A percentile compares a stretch with the other conserved stretches of the same genome.
Evolutionary conservation across 2,797 vertebrate genomes (phyloP).

Genomic region (Podarcis lilfordi): DNA sequence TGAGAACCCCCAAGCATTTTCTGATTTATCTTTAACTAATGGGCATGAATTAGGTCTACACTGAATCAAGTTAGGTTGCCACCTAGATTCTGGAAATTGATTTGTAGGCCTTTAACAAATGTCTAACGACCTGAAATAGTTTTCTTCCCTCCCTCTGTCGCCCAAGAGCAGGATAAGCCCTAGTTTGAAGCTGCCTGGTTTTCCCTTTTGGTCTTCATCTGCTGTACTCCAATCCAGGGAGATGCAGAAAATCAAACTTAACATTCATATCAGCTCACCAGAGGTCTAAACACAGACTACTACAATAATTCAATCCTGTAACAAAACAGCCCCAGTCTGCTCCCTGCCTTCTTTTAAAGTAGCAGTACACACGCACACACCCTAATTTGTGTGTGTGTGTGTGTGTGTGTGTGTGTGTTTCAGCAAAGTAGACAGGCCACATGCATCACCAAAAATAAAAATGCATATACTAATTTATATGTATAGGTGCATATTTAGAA

Average conservation of each 20-base stretch:
- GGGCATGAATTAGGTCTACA: not conserved
- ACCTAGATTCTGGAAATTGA: not conserved
- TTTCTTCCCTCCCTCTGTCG: too few relatives aligned
- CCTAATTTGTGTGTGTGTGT: too few relatives aligned
- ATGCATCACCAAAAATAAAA: too few relatives aligned
- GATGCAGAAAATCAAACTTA: not conserved
- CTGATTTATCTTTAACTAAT: not conserved
- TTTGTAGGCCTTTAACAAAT: not conserved
- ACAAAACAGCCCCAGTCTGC: too few relatives aligned
- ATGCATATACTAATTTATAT: too few relatives aligned
- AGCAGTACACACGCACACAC: too few relatives aligned
- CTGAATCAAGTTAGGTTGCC: not conserved
- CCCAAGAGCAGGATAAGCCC: not conserved
- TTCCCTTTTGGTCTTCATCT: not conserved
- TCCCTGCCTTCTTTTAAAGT: too few relatives aligned
- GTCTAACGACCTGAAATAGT: too few relatives aligned
- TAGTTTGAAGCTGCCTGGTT: not conserved
- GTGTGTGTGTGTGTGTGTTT: too few relatives aligned
- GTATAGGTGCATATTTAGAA: too few relatives aligned
- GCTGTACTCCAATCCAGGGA: not conserved
- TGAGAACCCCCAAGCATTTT: conserved; percentile 8
- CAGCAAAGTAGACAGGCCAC: too few relatives aligned
- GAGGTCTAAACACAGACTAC: not conserved
- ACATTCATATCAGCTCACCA: not conserved
- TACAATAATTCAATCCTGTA: too few relatives aligned